Conservation (phyloP, 2,888 invertebrate species). For the Chloroclysta siterata region DNA sequence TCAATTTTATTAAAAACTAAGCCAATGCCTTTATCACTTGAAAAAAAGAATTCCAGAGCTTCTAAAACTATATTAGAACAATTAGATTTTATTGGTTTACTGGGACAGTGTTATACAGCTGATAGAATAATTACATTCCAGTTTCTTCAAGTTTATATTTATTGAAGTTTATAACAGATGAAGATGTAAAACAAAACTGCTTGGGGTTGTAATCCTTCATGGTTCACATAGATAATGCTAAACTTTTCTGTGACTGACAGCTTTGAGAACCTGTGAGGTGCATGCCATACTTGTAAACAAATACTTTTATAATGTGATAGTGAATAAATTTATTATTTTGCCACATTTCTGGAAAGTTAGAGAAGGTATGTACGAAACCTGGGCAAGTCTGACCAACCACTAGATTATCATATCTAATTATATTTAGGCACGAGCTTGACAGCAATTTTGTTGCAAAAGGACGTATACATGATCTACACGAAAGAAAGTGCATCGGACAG, state of each 20-base stretch:
- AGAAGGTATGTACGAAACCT: slow-evolving; percentile 7
- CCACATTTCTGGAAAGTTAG: slow-evolving; percentile 11
- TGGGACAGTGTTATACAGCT: too few species aligned
- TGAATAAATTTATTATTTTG: slow-evolving; percentile 1
- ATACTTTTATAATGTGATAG: neutral
- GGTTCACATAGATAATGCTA: slow-evolving; percentile 1
- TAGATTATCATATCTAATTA: neutral
- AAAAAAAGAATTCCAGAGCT: too few species aligned
- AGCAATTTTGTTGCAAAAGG: neutral
- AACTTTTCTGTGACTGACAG: slow-evolving; percentile 16
- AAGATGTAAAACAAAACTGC: slow-evolving; percentile 1
- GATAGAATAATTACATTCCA: too few species aligned
- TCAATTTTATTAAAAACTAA: neutral
- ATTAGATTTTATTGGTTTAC: too few species aligned
- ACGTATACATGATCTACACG: slow-evolving; percentile 9
- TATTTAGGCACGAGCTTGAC: neutral
- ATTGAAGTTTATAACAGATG: neutral
- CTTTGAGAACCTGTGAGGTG: slow-evolving; percentile 3
- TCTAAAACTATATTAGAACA: too few species aligned
- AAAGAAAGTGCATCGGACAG: slow-evolving; percentile 25
- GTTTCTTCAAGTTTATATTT: too few species aligned
- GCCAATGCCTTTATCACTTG: neutral
- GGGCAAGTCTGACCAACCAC: neutral
- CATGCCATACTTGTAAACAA: neutral
- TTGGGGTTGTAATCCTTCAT: slow-evolving; percentile 5